Percentiles rank a stretch among this genome's conserved stretches.
phyloP scores from a whole-genome alignment of 2,888 invertebrate genomes.

The Pandemis heparana region DNA sequence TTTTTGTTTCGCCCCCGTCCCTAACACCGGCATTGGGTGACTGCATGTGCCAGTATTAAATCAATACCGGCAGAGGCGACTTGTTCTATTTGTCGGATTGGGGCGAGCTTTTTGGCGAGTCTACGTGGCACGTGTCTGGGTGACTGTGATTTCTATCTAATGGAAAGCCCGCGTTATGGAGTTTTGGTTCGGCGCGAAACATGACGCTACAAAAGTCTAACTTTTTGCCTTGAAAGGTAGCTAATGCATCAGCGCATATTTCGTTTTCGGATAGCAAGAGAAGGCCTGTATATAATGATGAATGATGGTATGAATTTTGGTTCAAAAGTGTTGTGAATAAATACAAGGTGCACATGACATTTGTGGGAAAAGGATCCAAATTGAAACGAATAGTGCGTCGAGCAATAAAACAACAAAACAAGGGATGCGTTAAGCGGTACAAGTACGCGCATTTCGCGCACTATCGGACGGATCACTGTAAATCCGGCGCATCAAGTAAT shows the following conservation, averaged over 20 bases:
- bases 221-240: conserved; percentile 42
- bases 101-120: conserved; percentile 57
- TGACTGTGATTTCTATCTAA: conserved; percentile 46
- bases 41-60: conserved; percentile 49
- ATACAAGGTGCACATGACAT: neutral
- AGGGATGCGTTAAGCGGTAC: neutral
- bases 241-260: conserved; percentile 35
- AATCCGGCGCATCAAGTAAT: conserved; percentile 4
- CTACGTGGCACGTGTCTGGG: conserved; percentile 52
- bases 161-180: conserved; percentile 47
- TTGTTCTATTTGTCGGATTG: conserved; percentile 63
- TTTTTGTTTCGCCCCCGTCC: conserved; percentile 49
- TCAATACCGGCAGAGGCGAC: conserved; percentile 51
- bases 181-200: conserved; percentile 42
- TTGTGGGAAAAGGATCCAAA: neutral
- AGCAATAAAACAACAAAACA: neutral
- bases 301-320: neutral
- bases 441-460: neutral
- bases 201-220: conserved; percentile 37
- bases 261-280: conserved; percentile 18
- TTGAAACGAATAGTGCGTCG: neutral
- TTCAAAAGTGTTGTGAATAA: neutral
- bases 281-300: neutral
- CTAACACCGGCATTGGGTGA: conserved; percentile 52
- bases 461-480: neutral